Percentiles rank a stretch among this genome's conserved stretches.
phyloP scores from a whole-genome alignment of 30 jellyfish, hydroid and myxozoan genomes.

The Cassiopea xamachana region DNA sequence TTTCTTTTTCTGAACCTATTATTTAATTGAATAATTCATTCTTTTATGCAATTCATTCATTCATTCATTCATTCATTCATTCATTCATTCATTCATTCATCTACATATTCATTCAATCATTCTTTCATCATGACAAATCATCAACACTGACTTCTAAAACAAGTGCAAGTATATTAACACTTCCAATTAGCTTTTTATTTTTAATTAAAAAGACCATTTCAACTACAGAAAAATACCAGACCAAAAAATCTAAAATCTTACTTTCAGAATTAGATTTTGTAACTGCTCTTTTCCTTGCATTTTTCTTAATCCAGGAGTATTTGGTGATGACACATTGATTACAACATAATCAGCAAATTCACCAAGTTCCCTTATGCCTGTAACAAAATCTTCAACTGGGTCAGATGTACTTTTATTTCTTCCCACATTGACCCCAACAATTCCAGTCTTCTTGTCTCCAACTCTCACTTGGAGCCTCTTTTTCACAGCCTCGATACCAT shows the following conservation, averaged over 20 bases:
- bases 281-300: slow-evolving; percentile 84
- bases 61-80: neutral
- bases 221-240: neutral
- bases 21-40: neutral
- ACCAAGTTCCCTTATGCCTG: slow-evolving; percentile 66
- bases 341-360: slow-evolving; percentile 80
- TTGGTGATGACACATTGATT: slow-evolving; percentile 91
- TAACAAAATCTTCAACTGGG: slow-evolving; percentile 78
- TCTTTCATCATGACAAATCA: neutral
- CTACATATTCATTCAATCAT: neutral
- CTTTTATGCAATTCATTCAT: neutral
- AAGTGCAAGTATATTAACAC: neutral
- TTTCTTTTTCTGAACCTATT: too few species aligned
- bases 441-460: slow-evolving; percentile 22
- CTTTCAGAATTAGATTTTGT: slow-evolving; percentile 59
- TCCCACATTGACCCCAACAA: slow-evolving; percentile 85
- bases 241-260: neutral
- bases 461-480: slow-evolving; percentile 48
- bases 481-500: slow-evolving; percentile 67
- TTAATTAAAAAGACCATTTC: too few species aligned
- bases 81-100: neutral
- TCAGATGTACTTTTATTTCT: slow-evolving; percentile 70
- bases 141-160: neutral
- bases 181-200: neutral
- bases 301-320: slow-evolving; percentile 88